Base-by-base conservation (phyloP, 2,888 invertebrate species). In the Heliconius charithonia region DNA sequence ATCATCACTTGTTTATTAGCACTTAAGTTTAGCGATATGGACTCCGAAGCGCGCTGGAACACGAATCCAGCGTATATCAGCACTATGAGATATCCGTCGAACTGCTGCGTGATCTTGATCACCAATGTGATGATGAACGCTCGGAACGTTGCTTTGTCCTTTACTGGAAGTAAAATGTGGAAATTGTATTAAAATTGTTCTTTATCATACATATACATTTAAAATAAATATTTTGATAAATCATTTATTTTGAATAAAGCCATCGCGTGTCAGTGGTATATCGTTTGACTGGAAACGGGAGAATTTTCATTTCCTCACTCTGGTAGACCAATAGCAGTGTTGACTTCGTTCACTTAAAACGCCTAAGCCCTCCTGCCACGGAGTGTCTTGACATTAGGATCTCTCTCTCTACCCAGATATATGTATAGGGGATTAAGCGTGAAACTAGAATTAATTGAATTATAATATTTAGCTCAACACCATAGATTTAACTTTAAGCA, bases 1-100 rank as follows among this genome's bases (percentile, higher is more conserved):
- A 94, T 76, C 87, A 94, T 94, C 75, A 94, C 89, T 81, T 95
- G 94, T 83, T 93, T 92, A 85, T 95, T 95, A 0, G 94, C 91
- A 62, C 89, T 92, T n/a, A 95, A 87, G 6, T 88, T 85, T 13
- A 92, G 74, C 70, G 85, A 89, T 79, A 92, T 90, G 62, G 89
- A 86, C 32, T 93, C 92, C 0, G 93, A 89, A 0, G 94, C 94
- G n/a, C 83, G 83, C 80, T 91, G 90, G 83, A 94, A 94, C 32
- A 95, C 91, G 82, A 89, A 89, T 0, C 94, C 92, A 0, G 94
- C 93, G 86, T 90, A 95, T 76, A 95, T 93, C 25, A 95, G 89
- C 4, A 94, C 93, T 76, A 94, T 94, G 41, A 95, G 89, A 84
- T 94, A 94, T 0, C 95, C 95, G 81, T 94, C 91, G 83, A 95